Percentiles rank a stretch among this genome's conserved stretches.
phyloP scores from a whole-genome alignment of 2,797 vertebrate species.

The Rousettus madagascariensis region DNA sequence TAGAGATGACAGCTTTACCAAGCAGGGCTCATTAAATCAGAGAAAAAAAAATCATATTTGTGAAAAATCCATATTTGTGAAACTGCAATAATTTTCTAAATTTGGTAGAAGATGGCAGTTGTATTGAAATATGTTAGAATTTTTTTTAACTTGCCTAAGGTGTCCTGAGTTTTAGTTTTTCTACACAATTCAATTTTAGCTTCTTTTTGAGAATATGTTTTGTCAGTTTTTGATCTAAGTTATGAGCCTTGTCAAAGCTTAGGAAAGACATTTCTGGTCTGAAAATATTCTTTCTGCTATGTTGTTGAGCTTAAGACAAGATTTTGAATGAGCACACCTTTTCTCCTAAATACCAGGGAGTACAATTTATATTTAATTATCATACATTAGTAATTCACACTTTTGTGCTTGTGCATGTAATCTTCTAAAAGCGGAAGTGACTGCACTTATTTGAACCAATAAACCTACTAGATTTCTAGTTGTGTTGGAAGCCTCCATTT shows the following conservation, averaged over 20 bases:
- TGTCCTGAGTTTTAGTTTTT: slow-evolving; percentile 40
- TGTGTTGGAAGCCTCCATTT: neutral
- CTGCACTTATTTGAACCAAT: neutral
- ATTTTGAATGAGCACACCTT: slow-evolving; percentile 6
- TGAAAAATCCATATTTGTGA: slow-evolving; percentile 63
- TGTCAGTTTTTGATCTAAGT: slow-evolving; percentile 53
- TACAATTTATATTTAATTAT: neutral
- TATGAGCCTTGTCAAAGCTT: slow-evolving; percentile 46
- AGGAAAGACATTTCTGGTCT: slow-evolving; percentile 36
- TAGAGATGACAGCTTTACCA: slow-evolving; percentile 51
- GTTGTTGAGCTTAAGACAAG: neutral
- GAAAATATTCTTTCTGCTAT: slow-evolving; percentile 24
- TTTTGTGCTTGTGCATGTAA: neutral
- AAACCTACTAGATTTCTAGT: neutral
- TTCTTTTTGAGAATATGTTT: slow-evolving; percentile 58
- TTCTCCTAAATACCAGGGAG: neutral
- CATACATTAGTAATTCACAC: neutral
- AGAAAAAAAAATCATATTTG: slow-evolving; percentile 25
- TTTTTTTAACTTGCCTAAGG: slow-evolving; percentile 40
- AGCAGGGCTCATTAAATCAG: slow-evolving; percentile 42
- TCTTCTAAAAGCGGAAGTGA: neutral
- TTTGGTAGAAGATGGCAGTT: slow-evolving; percentile 50
- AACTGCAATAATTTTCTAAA: slow-evolving; percentile 59
- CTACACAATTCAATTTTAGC: neutral
- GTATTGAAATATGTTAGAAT: slow-evolving; percentile 53